A percentile compares a stretch with the other conserved stretches of the same genome.
Conservation (phyloP, 2,113 vertebrate species). For the Pelmatolapia mariae region DNA sequence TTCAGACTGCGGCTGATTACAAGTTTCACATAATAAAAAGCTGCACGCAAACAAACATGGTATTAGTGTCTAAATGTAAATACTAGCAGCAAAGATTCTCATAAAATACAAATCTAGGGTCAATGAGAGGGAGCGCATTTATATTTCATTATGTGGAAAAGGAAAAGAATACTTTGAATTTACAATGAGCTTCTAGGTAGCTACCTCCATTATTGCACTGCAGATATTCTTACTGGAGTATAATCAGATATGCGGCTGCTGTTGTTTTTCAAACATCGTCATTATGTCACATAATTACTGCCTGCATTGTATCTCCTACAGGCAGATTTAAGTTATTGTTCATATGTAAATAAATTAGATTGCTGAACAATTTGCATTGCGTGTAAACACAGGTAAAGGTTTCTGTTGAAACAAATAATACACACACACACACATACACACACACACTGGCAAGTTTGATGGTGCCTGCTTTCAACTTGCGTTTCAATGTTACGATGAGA, state of each 20-base stretch:
- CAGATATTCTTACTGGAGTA: not conserved
- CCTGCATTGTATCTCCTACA: not conserved
- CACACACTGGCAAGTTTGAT: slow-evolving; percentile 2
- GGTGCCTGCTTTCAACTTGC: not conserved
- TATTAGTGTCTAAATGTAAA: slow-evolving; percentile 43
- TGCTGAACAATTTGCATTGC: not conserved
- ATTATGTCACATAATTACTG: slow-evolving; percentile 10
- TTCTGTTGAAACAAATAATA: not conserved
- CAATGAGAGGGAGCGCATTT: not conserved
- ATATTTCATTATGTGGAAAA: not conserved
- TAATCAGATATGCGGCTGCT: not conserved
- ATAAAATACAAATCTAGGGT: not conserved
- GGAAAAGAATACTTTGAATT: not conserved
- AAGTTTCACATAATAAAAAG: slow-evolving; percentile 19
- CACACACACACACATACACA: not conserved
- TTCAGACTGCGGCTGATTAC: slow-evolving; percentile 23
- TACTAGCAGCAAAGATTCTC: not conserved
- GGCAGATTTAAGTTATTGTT: not conserved
- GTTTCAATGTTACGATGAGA: slow-evolving; percentile 5
- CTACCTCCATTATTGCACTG: not conserved
- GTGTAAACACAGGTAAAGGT: not conserved
- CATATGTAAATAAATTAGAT: not conserved
- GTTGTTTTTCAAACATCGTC: not conserved
- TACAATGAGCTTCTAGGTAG: not conserved
- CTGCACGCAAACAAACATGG: not conserved